Conservation (phyloP, 2,113 vertebrate species). For the Mixornis gularis region DNA sequence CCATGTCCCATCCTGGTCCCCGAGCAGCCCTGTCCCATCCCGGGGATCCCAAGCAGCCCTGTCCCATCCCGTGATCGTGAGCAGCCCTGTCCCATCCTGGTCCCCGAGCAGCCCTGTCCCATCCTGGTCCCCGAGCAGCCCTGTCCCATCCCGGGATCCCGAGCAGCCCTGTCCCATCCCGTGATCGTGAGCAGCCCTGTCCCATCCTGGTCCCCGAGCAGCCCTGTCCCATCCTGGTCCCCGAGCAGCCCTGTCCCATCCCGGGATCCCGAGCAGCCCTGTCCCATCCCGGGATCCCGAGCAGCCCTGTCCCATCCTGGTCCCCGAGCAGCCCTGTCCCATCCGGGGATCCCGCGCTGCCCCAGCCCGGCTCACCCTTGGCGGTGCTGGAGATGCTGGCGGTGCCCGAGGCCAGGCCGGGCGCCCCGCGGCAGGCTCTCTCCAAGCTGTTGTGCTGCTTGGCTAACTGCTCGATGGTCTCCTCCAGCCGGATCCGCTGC, state of each 20-base stretch:
- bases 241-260: not conserved
- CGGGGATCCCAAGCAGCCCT: too few species aligned
- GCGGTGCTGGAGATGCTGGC: slow-evolving; percentile 61
- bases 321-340: too few species aligned
- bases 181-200: accelerated
- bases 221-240: not conserved
- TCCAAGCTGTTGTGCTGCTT: slow-evolving; percentile 98
- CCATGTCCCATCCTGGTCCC: not conserved
- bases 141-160: not conserved
- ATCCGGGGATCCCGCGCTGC: too few species aligned
- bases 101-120: too few species aligned
- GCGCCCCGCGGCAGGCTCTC: slow-evolving; percentile 87
- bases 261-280: accelerated
- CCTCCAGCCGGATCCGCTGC: slow-evolving; percentile 90
- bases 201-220: accelerated
- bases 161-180: too few species aligned
- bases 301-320: too few species aligned
- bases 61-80: too few species aligned
- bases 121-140: too few species aligned
- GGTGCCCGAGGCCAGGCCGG: slow-evolving; percentile 67
- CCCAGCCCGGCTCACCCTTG: slow-evolving; percentile 72
- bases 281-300: accelerated
- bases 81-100: too few species aligned
- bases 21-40: not conserved
- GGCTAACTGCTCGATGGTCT: slow-evolving; percentile 96